Base-by-base conservation (phyloP, 2,113 vertebrate species). In the Pogona vitticeps region DNA sequence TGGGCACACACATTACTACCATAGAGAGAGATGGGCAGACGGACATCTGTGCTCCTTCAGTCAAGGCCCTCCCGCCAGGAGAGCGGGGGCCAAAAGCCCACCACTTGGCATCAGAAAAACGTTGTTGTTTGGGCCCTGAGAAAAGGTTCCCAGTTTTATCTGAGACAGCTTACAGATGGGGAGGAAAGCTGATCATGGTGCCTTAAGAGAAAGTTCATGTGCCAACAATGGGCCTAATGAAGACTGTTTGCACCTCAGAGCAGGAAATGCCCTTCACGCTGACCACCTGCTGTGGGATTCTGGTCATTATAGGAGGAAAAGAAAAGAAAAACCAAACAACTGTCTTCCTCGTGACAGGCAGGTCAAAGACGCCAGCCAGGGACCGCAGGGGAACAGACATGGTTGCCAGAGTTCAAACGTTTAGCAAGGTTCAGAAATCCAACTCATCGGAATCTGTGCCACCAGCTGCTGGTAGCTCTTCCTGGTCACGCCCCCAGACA, bases 381-480 rank as follows among this genome's bases (percentile, higher is more conserved):
- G 65, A 59, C 79, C 81, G 58, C 52, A 52, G 10, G 59, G 40
- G 70, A 52, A 52, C 40, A 31, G 70, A 77, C 77, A 36, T 2
- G 4, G n/a, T 52, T 61, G 78, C n/a, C 85, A 6, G 7, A 56
- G 38, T 81, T 63, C 67, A 33, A 38, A 56, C 2, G 26, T 10
- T 21, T 15, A 13, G 40, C 8, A 15, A 28, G 26, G 79, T 38
- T 98, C 95, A 98, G 88, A 98, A 95, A 92, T 98, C 98, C 91
- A 98, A 85, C 7, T 98, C 98, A 0, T 98, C 98, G 1, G 97
- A 96, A 90, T 98, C 98, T 7, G 97, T 96, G 0, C 94, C 92
- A 90, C 96, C 95, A 31, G 95, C 82, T 13, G 94, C 92, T 17
- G 67, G 88, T 4, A 85, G 75, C 77, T 98, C 97, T 36, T 96